Evolutionary conservation across 2,797 vertebrate species (phyloP), one percentile per base, ranked within the genome.

Genomic region (Triplophysa bombifrons): DNA sequence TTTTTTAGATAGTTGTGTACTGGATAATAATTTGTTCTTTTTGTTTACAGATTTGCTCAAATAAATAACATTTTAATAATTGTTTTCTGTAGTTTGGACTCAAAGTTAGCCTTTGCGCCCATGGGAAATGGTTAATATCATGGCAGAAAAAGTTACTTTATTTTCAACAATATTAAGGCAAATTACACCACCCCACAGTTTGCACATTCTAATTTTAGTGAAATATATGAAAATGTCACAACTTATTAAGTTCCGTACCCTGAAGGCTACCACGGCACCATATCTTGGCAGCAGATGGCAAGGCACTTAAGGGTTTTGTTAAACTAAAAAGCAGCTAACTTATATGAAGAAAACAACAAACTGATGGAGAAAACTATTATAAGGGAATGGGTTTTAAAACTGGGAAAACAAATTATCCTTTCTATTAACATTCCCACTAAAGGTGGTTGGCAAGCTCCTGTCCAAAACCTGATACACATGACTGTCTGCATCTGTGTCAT

Each of bases 161-260:
- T 65, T 65, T 19, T 65, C 53, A 20, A 65, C 41, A 55, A 55
- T 55, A 79, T 72, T 65, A 53, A 27, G 8, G 48, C 34, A 55
- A 64, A 63, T 55, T 72, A 27, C 20, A 41, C 27, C 46, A 63
- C 63, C 44, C 67, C 19, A 25, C 44, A 13, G 48, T 25, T 5
- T 77, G 25, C 8, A 70, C 27, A 38, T 77, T 16, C 44, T 70
- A 34, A 78, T 51, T 55, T 44, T 66, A 78, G 19, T 16, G 13
- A 60, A 78, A 79, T 50, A 70, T 55, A 72, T 72, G 34, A 79
- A 65, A 79, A 79, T 71, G 44, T 61, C 34, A 65, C 68, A 65
- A 67, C 30, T 63, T 78, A 72, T 78, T 78, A 78, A 22, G 34
- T 65, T 79, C 46, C 55, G 17, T 65, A 72, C 60, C 77, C 69